Evolutionary conservation across 2,888 invertebrate genomes (phyloP), one percentile per base, ranked within the genome.

Genomic region (Germaria angustata): DNA sequence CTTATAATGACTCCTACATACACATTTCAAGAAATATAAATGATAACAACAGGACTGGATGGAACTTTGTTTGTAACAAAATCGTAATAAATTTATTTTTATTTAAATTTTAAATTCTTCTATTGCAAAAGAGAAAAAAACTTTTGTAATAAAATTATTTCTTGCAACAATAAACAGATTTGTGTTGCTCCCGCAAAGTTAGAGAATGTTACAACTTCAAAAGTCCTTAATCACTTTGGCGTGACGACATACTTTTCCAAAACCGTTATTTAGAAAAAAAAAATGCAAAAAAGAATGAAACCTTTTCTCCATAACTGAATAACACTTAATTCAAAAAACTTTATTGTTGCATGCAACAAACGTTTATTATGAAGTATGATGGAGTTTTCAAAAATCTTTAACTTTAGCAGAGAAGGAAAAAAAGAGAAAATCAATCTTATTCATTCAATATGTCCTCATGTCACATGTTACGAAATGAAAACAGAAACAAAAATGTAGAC

Each of bases 391-490:
- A 66, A 75, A 53, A 36, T 24, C 9, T 61, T 71, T 57, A n/a
- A 34, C 32, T 32, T 63, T 32, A 53, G 36, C 24, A 22, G 72
- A 59, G 24, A 72, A 39, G 59, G 28, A 53, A 61, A 73, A 75
- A 22, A n/a, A n/a, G n/a, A n/a, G 24, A 68, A 78, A 81, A 81
- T 78, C 81, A 81, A 81, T 81, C 81, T 81, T 81, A 81, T 81
- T 81, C 81, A 78, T 78, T 78, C 81, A 81, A 81, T 63, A 49
- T 81, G 81, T 81, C 81, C 81, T 81, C 73, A 73, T 81, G 77
- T 81, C 81, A 81, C 77, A 81, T 81, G 77, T 78, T 81, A 81
- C 32, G 51, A 20, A 69, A 76, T 15, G 59, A 61, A 61, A 49
- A 65, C 15, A 71, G 17, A 53, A 63, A 34, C 28, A 73, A 57